These are phyloP conservation scores for Tribolium madens DNA, from an alignment of 1,140 invertebrate species.

Conservation along the genomic window DNA sequence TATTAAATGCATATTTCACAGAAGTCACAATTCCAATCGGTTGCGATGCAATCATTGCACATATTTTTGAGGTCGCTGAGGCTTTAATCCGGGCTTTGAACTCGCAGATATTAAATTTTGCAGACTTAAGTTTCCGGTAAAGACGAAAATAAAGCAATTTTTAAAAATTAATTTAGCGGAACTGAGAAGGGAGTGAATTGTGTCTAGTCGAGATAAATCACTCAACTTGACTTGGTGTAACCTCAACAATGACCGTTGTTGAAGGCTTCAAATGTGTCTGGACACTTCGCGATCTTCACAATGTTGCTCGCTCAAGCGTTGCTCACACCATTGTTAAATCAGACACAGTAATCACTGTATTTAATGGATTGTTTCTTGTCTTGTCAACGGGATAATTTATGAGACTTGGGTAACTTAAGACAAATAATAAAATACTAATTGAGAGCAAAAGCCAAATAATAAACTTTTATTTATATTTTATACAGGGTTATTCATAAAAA, in stretches of 20 bases:
- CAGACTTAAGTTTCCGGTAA: no score
- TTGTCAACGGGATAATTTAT: neutral
- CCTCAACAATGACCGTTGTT: constrained; percentile 6
- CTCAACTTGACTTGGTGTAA: neutral
- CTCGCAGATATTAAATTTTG: constrained; percentile 7
- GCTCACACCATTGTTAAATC: neutral
- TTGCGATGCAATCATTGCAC: constrained; percentile 6
- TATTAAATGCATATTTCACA: constrained; percentile 13
- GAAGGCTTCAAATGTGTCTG: neutral
- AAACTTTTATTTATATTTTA: no score
- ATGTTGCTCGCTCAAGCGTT: neutral
- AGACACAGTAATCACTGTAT: neutral
- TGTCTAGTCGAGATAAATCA: neutral
- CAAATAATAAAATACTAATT: no score
- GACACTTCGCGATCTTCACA: neutral
- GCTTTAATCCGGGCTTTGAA: neutral
- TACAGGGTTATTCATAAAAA: no score
- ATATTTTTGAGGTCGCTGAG: neutral
- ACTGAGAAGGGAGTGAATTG: neutral
- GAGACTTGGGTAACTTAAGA: neutral
- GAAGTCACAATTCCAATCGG: neutral
- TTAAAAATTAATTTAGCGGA: neutral
- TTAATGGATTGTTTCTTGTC: neutral
- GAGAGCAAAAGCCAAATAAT: no score
- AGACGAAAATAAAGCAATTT: neutral